Base-by-base conservation (phyloP, 2,113 vertebrate genomes). In the Vimba vimba region DNA sequence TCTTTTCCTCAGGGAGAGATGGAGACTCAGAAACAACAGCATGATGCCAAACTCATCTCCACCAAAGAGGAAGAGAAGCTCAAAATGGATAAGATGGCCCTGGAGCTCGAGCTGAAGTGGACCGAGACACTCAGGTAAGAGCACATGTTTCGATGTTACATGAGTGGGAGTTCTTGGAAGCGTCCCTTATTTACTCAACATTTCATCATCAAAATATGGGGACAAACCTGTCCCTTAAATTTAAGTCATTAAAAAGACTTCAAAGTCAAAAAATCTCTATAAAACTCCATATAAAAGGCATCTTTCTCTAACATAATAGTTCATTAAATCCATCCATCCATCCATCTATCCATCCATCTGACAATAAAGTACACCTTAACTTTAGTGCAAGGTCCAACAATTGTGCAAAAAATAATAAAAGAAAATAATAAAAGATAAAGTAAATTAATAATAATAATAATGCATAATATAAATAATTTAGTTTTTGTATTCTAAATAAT, bases 31-130 rank as follows among this genome's bases (percentile, higher is more conserved):
- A 97, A 97, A 87, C 96, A 96, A 21, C 96, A 98, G 62, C 96
- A 99, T 0, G 96, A 99, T 86, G 94, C 95, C 86, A 96, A 95
- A 90, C 94, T 99, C 87, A 95, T 95, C 90, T 88, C 94, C 88
- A 94, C 97, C 93, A 97, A 96, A 91, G 97, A 99, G 89, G 97
- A 99, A 55, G 97, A 98, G 50, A 98, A 97, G 86, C 93, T 96
- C 5, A 97, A 96, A 93, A 96, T 98, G 90, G 96, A 99, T 91
- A 97, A 94, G 90, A 96, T 98, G 95, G 97, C 98, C 15, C 95
- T 94, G 84, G 97, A 99, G 90, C 93, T 99, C 87, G 97, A 99
- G 95, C 95, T 98, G 17, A 99, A 99, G 91, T 99, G 98, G 98
- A 99, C 97, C 2, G 98, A 98, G 93, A 97, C 97, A 47, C 96